Evolutionary conservation across 2,888 invertebrate species (phyloP).

Genomic region (Sinopyrophorus schimmeli): DNA sequence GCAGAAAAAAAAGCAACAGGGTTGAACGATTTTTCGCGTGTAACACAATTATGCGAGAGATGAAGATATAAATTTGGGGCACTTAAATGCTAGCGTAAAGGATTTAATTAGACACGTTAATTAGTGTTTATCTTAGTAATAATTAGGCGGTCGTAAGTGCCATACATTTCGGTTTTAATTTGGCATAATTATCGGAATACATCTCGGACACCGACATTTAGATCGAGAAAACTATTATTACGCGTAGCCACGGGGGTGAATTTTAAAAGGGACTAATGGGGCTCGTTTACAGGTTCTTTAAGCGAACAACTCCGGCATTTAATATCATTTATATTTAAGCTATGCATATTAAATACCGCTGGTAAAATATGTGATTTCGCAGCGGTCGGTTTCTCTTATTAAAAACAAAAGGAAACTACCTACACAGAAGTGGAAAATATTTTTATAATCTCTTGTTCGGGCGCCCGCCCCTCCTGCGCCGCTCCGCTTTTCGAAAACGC

Average conservation of each 20-base stretch:
- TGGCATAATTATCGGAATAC: conserved; percentile 26
- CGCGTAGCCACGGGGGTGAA: conserved; percentile 27
- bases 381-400: conserved; percentile 30
- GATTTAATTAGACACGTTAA: conserved; percentile 25
- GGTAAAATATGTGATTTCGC: conserved; percentile 33
- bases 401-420: conserved; percentile 38
- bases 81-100: conserved; percentile 19
- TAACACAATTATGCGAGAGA: conserved; percentile 1
- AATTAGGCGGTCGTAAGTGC: conserved; percentile 26
- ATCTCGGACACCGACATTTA: conserved; percentile 30
- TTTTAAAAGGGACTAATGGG: conserved; percentile 30
- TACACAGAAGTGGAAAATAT: conserved; percentile 39
- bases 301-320: conserved; percentile 24
- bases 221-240: conserved; percentile 28
- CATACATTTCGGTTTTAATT: conserved; percentile 27
- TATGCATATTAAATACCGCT: conserved; percentile 35
- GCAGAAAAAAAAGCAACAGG: too few relatives aligned
- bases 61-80: conserved; percentile 18
- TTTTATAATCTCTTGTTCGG: conserved; percentile 23
- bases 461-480: conserved; percentile 3
- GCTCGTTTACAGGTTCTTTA: conserved; percentile 29
- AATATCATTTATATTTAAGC: conserved; percentile 33
- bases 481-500: neutral
- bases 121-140: conserved; percentile 23
- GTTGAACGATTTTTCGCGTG: too few relatives aligned